Evolutionary conservation across 1,140 invertebrate genomes (phyloP).

Genomic region (Archivesica marissinica): DNA sequence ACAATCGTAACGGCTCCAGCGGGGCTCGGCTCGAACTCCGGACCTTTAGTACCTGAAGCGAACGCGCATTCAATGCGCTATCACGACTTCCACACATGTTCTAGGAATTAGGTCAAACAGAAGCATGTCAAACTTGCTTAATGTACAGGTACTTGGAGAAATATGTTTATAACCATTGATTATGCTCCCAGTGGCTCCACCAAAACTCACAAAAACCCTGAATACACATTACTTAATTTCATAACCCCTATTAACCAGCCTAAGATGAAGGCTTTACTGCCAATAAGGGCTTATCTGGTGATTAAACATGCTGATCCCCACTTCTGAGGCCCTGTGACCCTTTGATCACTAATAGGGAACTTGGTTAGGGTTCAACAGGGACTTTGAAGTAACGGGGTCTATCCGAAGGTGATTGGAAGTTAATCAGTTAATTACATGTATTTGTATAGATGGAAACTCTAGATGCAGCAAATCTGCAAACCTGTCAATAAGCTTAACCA

Average conservation of each 20-base stretch:
- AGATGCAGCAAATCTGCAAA: slow-evolving; percentile 24
- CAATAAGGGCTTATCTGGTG: slow-evolving; percentile 7
- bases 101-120: too few relatives aligned
- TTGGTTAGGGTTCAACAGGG: slow-evolving; percentile 20
- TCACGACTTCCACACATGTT: too few relatives aligned
- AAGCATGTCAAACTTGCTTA: neutral
- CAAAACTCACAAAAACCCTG: neutral
- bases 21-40: too few relatives aligned
- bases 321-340: slow-evolving; percentile 4
- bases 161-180: neutral
- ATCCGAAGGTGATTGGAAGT: slow-evolving; percentile 27
- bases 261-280: slow-evolving; percentile 7
- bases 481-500: slow-evolving; percentile 39
- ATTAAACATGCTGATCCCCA: neutral
- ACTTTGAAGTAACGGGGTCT: slow-evolving; percentile 31
- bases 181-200: slow-evolving; percentile 1
- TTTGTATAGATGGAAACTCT: slow-evolving; percentile 42
- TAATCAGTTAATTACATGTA: slow-evolving; percentile 55
- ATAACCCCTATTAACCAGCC: slow-evolving; percentile 3
- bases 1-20: too few relatives aligned
- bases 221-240: slow-evolving; percentile 1
- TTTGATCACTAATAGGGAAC: slow-evolving; percentile 29
- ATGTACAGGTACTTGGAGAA: slow-evolving; percentile 11
- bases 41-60: too few relatives aligned
- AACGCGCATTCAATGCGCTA: too few relatives aligned